A percentile compares a stretch with the other conserved stretches of the same genome.
phyloP scores from a whole-genome alignment of 2,797 vertebrate genomes.

The Betta splendens region DNA sequence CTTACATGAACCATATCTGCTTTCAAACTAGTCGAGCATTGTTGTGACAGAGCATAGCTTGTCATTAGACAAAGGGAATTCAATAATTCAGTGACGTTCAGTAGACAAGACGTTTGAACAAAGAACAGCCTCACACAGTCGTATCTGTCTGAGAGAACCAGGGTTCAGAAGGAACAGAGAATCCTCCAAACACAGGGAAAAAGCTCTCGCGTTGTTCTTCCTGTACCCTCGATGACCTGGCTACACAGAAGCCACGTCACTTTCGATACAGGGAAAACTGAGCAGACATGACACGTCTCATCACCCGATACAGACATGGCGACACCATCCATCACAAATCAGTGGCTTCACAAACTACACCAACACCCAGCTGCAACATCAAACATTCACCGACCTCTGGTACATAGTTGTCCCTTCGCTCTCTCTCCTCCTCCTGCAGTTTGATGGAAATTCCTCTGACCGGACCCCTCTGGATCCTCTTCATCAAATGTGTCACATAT shows the following conservation, averaged over 20 bases:
- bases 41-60: too few species aligned
- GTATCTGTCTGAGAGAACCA: slow-evolving; percentile 75
- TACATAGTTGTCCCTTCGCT: slow-evolving; percentile 95
- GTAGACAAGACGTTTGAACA: too few species aligned
- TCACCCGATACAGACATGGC: too few species aligned
- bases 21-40: too few species aligned
- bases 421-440: slow-evolving; percentile 96
- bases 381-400: slow-evolving; percentile 86
- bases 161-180: slow-evolving; percentile 72
- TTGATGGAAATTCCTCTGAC: slow-evolving; percentile 98
- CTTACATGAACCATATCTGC: too few species aligned
- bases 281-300: too few species aligned
- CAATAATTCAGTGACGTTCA: too few species aligned
- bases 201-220: slow-evolving; percentile 59
- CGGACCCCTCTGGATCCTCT: slow-evolving; percentile 94
- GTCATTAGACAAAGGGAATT: too few species aligned
- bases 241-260: slow-evolving; percentile 28
- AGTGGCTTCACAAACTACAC: too few species aligned
- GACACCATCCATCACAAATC: too few species aligned
- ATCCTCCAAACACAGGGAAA: slow-evolving; percentile 81
- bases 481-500: slow-evolving; percentile 98
- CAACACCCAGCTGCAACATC: too few species aligned
- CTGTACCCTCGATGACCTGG: slow-evolving; percentile 68
- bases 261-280: slow-evolving; percentile 60
- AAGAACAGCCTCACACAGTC: too few species aligned